A percentile compares a stretch with the other conserved stretches of the same genome.
These are phyloP conservation scores for Eudemis profundana DNA, from an alignment of 2,888 invertebrate genomes.

Conservation along the genomic window DNA sequence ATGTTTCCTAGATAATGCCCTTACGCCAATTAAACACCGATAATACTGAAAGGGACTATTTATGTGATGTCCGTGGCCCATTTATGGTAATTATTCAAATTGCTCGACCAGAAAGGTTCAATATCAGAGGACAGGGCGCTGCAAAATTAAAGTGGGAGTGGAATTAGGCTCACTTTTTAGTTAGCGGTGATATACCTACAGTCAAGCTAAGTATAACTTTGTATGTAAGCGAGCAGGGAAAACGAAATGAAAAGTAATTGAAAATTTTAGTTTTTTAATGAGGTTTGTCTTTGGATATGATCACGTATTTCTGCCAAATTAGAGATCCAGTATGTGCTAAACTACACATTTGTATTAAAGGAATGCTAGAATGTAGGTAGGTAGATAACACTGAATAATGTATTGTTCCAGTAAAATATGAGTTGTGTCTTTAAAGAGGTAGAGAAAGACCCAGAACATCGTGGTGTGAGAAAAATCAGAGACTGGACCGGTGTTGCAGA, in stretches of 20 bases:
- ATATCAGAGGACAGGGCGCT: not conserved
- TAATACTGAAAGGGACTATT: not conserved
- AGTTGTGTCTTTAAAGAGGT: too few species aligned
- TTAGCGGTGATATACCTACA: not conserved
- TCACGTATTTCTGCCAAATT: too few species aligned
- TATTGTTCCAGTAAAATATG: too few species aligned
- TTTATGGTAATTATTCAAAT: constrained; percentile 24
- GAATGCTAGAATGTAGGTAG: too few species aligned
- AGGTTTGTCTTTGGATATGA: too few species aligned
- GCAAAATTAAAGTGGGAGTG: not conserved
- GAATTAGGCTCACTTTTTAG: not conserved
- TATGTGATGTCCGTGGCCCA: not conserved
- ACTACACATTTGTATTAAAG: too few species aligned
- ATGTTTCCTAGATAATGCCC: not conserved
- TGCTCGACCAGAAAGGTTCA: constrained; percentile 2
- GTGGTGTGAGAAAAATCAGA: too few species aligned
- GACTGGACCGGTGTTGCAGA: too few species aligned
- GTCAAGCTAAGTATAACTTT: not conserved
- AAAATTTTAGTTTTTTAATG: not conserved
- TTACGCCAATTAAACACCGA: constrained; percentile 15
- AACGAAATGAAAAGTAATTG: not conserved
- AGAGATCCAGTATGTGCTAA: too few species aligned
- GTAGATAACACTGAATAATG: too few species aligned
- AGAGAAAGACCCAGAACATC: too few species aligned
- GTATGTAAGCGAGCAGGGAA: not conserved